phyloP scores from a whole-genome alignment of 2,797 vertebrate genomes.

The Lithobates sylvaticus region DNA sequence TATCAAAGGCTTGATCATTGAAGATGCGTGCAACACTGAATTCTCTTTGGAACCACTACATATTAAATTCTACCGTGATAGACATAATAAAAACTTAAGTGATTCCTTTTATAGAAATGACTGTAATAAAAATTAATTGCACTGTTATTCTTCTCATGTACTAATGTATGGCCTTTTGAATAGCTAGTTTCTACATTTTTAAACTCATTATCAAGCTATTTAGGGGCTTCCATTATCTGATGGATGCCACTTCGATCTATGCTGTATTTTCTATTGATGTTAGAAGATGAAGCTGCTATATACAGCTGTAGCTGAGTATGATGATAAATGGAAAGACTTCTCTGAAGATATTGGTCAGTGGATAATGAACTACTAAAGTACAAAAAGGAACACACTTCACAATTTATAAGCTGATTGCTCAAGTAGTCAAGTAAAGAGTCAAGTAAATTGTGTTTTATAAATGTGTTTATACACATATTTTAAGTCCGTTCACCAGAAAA shows the following conservation, averaged over 20 bases:
- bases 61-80: constrained; percentile 37
- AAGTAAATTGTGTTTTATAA: neutral
- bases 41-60: constrained; percentile 55
- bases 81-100: constrained; percentile 58
- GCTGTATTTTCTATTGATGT: constrained; percentile 7
- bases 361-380: neutral
- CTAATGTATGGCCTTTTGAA: constrained; percentile 57
- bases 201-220: constrained; percentile 39
- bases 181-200: constrained; percentile 33
- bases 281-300: neutral
- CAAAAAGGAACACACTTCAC: neutral
- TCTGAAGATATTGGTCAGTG: neutral
- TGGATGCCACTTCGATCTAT: constrained; percentile 2
- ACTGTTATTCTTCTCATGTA: constrained; percentile 51
- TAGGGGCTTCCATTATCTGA: constrained; percentile 25
- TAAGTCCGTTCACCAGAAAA: neutral
- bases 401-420: constrained; percentile 4
- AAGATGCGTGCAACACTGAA: constrained; percentile 33
- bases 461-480: neutral
- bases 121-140: constrained; percentile 60
- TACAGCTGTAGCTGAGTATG: neutral
- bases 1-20: constrained; percentile 4
- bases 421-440: constrained; percentile 9
- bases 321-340: neutral
- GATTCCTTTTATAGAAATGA: constrained; percentile 53